Evolutionary conservation across 2,797 vertebrate species (phyloP).

Genomic region (Natrix natrix): DNA sequence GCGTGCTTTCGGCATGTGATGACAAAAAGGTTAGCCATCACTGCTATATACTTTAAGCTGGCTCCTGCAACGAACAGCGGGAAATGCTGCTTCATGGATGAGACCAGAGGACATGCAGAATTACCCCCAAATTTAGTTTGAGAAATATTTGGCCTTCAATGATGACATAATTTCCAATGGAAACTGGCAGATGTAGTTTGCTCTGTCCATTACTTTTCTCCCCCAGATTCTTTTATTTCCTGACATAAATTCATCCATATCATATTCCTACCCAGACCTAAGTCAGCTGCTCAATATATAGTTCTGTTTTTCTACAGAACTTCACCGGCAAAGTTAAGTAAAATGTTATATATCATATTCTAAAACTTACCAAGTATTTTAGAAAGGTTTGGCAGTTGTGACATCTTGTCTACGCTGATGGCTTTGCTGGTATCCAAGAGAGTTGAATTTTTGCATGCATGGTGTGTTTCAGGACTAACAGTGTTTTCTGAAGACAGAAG

Average conservation of each 20-base stretch:
- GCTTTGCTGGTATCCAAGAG: slow-evolving; percentile 82
- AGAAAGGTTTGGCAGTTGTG: slow-evolving; percentile 77
- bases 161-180: not conserved
- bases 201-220: not conserved
- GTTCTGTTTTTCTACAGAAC: not conserved
- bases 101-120: not conserved
- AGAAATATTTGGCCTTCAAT: not conserved
- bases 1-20: too few relatives aligned
- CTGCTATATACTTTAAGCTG: not conserved
- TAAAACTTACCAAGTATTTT: slow-evolving; percentile 76
- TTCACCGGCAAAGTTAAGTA: not conserved
- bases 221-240: not conserved
- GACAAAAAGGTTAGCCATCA: too few relatives aligned
- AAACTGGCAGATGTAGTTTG: not conserved
- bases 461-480: slow-evolving; percentile 16
- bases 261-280: not conserved
- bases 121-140: not conserved
- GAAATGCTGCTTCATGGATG: not conserved
- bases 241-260: not conserved
- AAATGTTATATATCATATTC: not conserved
- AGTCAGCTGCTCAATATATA: not conserved
- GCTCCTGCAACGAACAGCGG: not conserved
- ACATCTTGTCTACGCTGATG: slow-evolving; percentile 69
- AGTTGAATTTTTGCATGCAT: slow-evolving; percentile 82
- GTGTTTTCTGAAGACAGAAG: slow-evolving; percentile 49